Base-by-base conservation (phyloP, 2,797 vertebrate genomes). In the Sparus aurata region DNA sequence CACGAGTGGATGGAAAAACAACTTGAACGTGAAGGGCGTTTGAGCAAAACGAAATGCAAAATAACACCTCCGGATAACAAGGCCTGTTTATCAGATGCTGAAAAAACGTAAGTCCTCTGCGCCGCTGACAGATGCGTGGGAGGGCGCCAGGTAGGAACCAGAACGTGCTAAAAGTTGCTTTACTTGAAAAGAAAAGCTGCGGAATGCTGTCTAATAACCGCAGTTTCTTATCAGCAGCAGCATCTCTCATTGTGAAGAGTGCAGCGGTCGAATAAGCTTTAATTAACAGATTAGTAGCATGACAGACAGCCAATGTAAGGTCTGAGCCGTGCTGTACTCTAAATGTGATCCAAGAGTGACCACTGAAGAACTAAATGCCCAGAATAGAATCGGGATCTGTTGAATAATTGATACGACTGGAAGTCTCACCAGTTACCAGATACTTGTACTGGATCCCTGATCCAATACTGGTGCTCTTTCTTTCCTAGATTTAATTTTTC, bases 51-150 rank as follows among this genome's bases (percentile, higher is more conserved):
- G 2, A 83, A 77, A 88, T 76, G 69, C 2, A 64, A 75, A 74
- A 77, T 68, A 80, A 83, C 81, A 81, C 84, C 77, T 79, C 58
- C 12, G 49, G 72, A 73, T 77, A 75, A 75, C 64, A 53, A 83
- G 64, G 71, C 43, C 69, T 53, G 59, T 66, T 90, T 80, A 81
- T 79, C 70, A 75, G 71, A 67, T 0, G 30, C 61, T 84, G 1
- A 73, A 85, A 83, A 85, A 83, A 58, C 69, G 3, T 11, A 60
- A 77, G 72, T 75, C 54, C 25, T 60, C 59, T 50, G 72, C 41
- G 18, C 60, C 3, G 25, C 65, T 47, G 87, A 89, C 87, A 84
- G 84, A 82, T 87, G 82, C 85, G 88, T 87, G 73, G 75, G 79
- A 85, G 82, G 71, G 38, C 46, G 50, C 25, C 41, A 30, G 27